Evolutionary conservation across 2,797 vertebrate genomes (phyloP), one percentile per base, ranked within the genome.

Genomic region (Sternarchorhynchus goeldii): DNA sequence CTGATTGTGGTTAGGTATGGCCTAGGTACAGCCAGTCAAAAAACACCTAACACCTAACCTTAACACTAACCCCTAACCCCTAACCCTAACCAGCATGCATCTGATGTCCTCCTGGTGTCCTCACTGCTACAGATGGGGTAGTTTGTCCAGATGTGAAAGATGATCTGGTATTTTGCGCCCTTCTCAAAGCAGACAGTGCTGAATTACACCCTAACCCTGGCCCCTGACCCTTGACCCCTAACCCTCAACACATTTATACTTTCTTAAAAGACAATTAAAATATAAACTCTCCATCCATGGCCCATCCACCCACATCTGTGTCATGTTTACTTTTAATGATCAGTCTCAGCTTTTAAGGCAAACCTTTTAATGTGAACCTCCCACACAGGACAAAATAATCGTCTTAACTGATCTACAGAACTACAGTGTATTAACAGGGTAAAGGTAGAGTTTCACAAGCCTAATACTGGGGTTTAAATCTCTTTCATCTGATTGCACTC

Each of bases 141-240:
- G 17, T 56, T 70, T 70, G 6, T 56, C 17, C 67, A 70, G 20
- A 56, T 56, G 4, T 56, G 29, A 70, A 70, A 70, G 45, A 32
- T 56, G 25, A 56, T 41, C 16, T 32, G 66, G 41, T 53, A 36
- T 68, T 53, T 53, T 66, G 36, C 41, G 64, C 18, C 36, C 39
- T 41, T 45, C 21, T 3, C 18, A 41, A 41, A 20, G 34, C 8
- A 50, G 58, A 12, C 29, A 63, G 45, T 7, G 1, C 29, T 14
- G 29, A 32, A 29, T 29, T 29, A 55, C 2, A 0, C 10, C 45
- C 45, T 50, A 50, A 50, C 10, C 45, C 10, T 50, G 14, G 14
- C 2, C 6, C 41, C 41, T 45, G 14, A 50, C 45, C 45, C 45
- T 10, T 50, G 14, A 50, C 41, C 41, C 45, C 12, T 12, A 45